phyloP scores from a whole-genome alignment of 2,888 invertebrate species.

The Thecophora atra region DNA sequence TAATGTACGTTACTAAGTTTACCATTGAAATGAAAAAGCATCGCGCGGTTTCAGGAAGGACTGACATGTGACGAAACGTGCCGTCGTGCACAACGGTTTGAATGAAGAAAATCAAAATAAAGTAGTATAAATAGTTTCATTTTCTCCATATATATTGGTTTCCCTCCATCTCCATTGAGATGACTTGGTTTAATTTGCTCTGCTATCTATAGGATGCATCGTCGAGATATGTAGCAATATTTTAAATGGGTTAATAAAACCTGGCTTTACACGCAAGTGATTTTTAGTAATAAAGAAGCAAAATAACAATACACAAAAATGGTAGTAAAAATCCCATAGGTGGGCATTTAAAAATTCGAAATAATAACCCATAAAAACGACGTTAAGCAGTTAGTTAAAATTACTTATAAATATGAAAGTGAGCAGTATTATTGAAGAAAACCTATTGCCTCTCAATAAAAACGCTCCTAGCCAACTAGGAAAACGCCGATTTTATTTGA shows the following conservation, averaged over 20 bases:
- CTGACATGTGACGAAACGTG: constrained; percentile 20
- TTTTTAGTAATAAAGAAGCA: not conserved
- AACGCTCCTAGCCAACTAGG: no score
- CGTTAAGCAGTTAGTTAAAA: not conserved
- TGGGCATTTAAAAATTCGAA: not conserved
- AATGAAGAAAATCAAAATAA: not conserved
- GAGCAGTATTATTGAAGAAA: no score
- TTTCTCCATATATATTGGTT: no score
- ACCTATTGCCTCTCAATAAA: no score
- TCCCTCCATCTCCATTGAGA: not conserved
- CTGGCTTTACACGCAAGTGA: not conserved
- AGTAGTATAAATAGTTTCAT: not conserved
- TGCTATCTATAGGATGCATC: not conserved
- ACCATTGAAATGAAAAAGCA: not conserved
- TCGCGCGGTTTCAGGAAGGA: constrained; percentile 21
- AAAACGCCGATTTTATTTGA: no score
- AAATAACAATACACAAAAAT: not conserved
- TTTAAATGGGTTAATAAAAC: constrained; percentile 26
- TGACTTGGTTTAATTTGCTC: not conserved
- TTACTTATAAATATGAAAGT: not conserved
- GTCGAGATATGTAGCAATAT: not conserved
- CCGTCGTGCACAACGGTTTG: not conserved
- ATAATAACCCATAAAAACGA: not conserved
- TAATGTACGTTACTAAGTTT: no score
- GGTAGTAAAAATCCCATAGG: not conserved